Percentiles rank a stretch among this genome's conserved stretches.
phyloP scores from a whole-genome alignment of 2,888 invertebrate species.

The Sinhomidia bicolor region DNA sequence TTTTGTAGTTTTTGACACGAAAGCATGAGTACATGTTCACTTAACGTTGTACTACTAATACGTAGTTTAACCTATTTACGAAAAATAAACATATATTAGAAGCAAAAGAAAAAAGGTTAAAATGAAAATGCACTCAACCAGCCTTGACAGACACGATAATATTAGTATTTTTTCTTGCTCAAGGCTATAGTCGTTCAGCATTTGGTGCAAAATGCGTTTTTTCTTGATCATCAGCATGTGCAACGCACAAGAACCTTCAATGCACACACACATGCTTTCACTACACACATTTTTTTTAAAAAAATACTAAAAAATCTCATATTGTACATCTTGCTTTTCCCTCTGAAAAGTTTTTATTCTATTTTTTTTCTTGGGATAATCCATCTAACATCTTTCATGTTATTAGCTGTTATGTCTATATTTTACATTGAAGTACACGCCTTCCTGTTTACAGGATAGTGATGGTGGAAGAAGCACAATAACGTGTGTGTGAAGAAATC shows the following conservation, averaged over 20 bases:
- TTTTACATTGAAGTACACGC: neutral
- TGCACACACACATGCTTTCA: neutral
- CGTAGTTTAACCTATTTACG: neutral
- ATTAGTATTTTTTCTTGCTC: constrained; percentile 39
- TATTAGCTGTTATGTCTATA: constrained; percentile 7
- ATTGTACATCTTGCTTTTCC: constrained; percentile 6
- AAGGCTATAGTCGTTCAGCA: constrained; percentile 1
- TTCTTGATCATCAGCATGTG: constrained; percentile 2
- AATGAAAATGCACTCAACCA: constrained; percentile 19
- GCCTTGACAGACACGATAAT: constrained; percentile 20
- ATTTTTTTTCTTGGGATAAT: constrained; percentile 45
- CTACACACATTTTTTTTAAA: neutral
- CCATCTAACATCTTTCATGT: constrained; percentile 57
- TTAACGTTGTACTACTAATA: too few relatives aligned
- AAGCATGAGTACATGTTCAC: too few relatives aligned
- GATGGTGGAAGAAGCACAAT: too few relatives aligned
- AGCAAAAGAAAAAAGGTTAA: neutral
- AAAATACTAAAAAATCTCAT: neutral
- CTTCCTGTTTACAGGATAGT: neutral
- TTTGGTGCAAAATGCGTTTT: constrained; percentile 42
- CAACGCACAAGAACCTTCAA: constrained; percentile 4
- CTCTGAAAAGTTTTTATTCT: neutral
- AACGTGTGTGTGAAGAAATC: neutral
- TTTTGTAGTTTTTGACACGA: too few relatives aligned
- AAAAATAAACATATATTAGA: neutral